These are phyloP conservation scores for Rhinoptilus africanus DNA, from an alignment of 2,113 vertebrate species.

Conservation along the genomic window DNA sequence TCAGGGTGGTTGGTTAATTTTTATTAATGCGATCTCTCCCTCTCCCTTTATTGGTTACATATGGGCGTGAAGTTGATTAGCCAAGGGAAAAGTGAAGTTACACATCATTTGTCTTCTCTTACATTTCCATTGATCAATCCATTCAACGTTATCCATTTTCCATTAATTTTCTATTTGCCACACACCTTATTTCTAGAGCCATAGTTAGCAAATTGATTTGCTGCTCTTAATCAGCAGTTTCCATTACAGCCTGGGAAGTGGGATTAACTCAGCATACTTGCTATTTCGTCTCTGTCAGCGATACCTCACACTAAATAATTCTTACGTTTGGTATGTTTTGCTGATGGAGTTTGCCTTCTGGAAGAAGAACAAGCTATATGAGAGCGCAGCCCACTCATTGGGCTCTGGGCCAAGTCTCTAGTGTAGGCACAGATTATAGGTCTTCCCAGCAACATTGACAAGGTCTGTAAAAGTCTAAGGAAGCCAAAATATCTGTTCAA, in stretches of 20 bases:
- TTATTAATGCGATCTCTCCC: neutral
- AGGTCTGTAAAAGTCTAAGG: neutral
- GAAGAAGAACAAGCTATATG: neutral
- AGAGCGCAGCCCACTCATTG: neutral
- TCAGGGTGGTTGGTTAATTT: neutral
- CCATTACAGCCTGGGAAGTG: neutral
- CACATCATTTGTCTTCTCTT: slow-evolving; percentile 23
- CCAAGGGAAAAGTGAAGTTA: slow-evolving; percentile 36
- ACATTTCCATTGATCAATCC: slow-evolving; percentile 21
- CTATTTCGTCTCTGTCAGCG: slow-evolving; percentile 10
- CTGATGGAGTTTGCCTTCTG: neutral
- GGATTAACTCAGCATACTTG: slow-evolving; percentile 22
- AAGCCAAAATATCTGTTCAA: neutral
- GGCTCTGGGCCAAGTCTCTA: neutral
- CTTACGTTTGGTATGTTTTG: neutral
- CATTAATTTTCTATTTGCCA: slow-evolving; percentile 42
- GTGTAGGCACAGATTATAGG: neutral
- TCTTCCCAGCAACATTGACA: neutral
- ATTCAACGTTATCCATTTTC: neutral
- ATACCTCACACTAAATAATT: neutral
- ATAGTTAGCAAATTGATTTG: slow-evolving; percentile 37
- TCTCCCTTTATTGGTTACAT: neutral
- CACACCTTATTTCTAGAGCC: slow-evolving; percentile 37
- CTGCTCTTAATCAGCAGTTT: slow-evolving; percentile 45
- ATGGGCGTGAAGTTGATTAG: neutral